Evolutionary conservation across 2,888 invertebrate species (phyloP), one percentile per base, ranked within the genome.

Genomic region (Papilio protenor): DNA sequence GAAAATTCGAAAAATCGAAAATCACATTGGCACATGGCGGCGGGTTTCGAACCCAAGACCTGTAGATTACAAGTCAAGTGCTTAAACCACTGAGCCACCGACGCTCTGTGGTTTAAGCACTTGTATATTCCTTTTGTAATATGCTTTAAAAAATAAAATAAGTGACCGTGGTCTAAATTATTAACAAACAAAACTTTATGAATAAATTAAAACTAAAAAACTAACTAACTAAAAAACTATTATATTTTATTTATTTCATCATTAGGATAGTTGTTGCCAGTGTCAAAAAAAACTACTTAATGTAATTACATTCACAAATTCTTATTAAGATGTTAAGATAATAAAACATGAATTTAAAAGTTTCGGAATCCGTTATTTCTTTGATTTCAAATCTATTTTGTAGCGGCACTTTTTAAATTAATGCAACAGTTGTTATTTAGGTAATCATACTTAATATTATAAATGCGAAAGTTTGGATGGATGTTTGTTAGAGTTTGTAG

Each of bases 391-490:
- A 72, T 72, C 8, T 72, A 47, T 72, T 66, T 59, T 55, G 40
- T 73, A 64, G 55, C 21, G 47, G 69, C 45, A n/a, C 4, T 23
- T 74, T 77, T 40, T 73, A 61, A 61, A 47, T 77, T 74, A 71
- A 78, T 64, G 64, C 55, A 57, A 75, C 75, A 78, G 71, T 75
- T 76, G 74, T 61, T 78, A 78, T 64, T 76, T 79, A 77, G 57
- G n/a, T 40, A 27, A 27, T 27, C 27, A 27, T 27, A 27, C 27
- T n/a, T 27, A 27, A 27, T 27, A 2, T 27, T 27, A 27, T 27
- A 27, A 27, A 27, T 27, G 27, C 27, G 27, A 27, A 27, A 27
- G 27, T 27, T 27, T 27, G 1, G 27, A 2, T 27, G 27, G 2
- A 27, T 27, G 27, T 27, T 27, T 27, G 27, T 27, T 27, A 27